Evolutionary conservation across 2,797 vertebrate genomes (phyloP).

Genomic region (Sebastes umbrosus): DNA sequence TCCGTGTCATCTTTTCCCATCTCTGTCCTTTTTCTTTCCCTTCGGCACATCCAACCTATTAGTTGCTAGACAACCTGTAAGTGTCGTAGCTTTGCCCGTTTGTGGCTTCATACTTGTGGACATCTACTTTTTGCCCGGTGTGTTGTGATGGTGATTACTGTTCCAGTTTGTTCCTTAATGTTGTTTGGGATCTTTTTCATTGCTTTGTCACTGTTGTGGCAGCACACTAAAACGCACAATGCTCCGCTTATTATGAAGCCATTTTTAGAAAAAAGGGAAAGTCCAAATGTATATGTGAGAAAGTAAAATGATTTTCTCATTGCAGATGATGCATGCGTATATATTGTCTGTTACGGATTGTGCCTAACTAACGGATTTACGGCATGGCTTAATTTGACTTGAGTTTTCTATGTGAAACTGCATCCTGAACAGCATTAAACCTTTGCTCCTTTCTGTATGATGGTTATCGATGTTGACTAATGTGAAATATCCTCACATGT

Average conservation of each 20-base stretch:
- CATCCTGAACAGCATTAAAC: slow-evolving; percentile 98
- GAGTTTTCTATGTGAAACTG: slow-evolving; percentile 61
- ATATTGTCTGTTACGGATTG: slow-evolving; percentile 61
- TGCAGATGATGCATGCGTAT: slow-evolving; percentile 56
- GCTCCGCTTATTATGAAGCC: slow-evolving; percentile 39
- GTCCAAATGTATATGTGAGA: slow-evolving; percentile 55
- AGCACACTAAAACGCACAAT: slow-evolving; percentile 51
- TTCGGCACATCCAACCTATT: slow-evolving; percentile 85
- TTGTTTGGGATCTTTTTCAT: slow-evolving; percentile 96
- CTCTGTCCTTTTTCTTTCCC: slow-evolving; percentile 80
- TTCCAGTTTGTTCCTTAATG: slow-evolving; percentile 85
- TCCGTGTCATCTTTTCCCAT: slow-evolving; percentile 85
- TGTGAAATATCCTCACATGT: slow-evolving; percentile 58
- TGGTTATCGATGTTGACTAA: slow-evolving; percentile 60
- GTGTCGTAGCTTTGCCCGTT: slow-evolving; percentile 91
- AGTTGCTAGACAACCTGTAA: slow-evolving; percentile 88
- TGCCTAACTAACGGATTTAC: slow-evolving; percentile 69
- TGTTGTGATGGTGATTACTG: slow-evolving; percentile 85
- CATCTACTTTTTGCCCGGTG: slow-evolving; percentile 83
- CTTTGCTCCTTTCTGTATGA: slow-evolving; percentile 36
- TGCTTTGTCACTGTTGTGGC: slow-evolving; percentile 85
- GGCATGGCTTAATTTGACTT: slow-evolving; percentile 73
- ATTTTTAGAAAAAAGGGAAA: slow-evolving; percentile 37
- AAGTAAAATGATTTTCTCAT: slow-evolving; percentile 75
- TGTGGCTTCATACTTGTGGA: slow-evolving; percentile 91